Base-by-base conservation (phyloP, 2,797 vertebrate genomes). In the Sebastes flavidus region DNA sequence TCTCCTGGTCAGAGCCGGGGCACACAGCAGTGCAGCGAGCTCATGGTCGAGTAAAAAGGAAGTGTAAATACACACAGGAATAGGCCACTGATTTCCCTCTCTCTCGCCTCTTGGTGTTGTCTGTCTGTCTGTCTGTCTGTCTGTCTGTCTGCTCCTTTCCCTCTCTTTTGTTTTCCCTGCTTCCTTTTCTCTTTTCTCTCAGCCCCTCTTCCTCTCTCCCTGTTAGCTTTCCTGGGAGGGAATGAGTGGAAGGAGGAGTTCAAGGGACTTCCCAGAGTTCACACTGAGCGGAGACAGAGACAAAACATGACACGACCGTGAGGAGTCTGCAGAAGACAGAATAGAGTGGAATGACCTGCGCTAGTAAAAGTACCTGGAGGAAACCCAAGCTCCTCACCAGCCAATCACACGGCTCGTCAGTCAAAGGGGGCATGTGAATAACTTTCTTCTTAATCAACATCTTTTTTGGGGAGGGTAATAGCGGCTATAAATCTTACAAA, bases 191-290 rank as follows among this genome's bases (percentile, higher is more conserved):
- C 75, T 70, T 63, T 24, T 72, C 78, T 72, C 77, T 81, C 78
- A 67, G 20, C 74, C 75, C 63, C 71, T 81, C 81, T 81, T 76
- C 69, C 87, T 88, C 84, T 65, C 70, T 12, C 16, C 70, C 72
- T 79, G 89, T 86, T 87, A 78, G 67, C 71, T 90, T 93, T 79
- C 79, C 85, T 88, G 75, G 75, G 87, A 89, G 77, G 89, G 82
- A 87, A 54, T 22, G 67, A 87, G 84, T 61, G 63, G 74, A 80
- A 81, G 83, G 78, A 60, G 89, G 89, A 94, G 95, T 92, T 95
- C 89, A 91, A 92, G 95, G 95, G 92, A 95, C 94, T 96, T 96
- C 94, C 95, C 95, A 95, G 91, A 94, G 94, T 95, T 95, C 94
- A 94, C 72, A 25, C 63, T 60, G 66, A 93, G 86, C 77, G 54